Base-by-base conservation (phyloP, 2,888 invertebrate genomes). In the Ectemnius continuus region DNA sequence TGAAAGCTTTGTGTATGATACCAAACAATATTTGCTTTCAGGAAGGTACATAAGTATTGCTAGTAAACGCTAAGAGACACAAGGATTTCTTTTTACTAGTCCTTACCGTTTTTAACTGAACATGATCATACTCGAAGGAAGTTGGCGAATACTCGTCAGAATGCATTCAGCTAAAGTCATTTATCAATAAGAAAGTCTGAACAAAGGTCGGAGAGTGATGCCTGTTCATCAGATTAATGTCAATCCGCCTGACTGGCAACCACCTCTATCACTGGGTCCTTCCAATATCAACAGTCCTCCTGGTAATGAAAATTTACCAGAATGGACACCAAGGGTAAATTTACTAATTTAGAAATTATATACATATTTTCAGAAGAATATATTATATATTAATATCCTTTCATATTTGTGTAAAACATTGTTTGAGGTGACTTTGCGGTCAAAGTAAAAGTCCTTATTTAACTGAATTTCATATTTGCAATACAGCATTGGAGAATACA, bases 141-240 rank as follows among this genome's bases (percentile, higher is more conserved):
- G 67, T 69, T 60, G 64, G 14, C 67, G 59, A 65, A 78, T 70
- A 78, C 52, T 65, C 52, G 57, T 59, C 58, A 76, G 65, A 72
- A 81, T 84, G 76, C 72, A 70, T 81, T 77, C 79, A 28, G 70
- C 56, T 68, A 74, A 76, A 68, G 63, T 72, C 72, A 70, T 70
- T 78, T 70, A 63, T 79, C 67, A 77, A 65, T 84, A 73, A 78
- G 74, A 67, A 36, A 62, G 76, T 66, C 68, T 76, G 76, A 63
- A 64, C 65, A 52, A 75, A 82, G 76, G 78, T 71, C 62, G 67
- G 71, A 73, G 71, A 87, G 85, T 86, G 76, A 89, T 89, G 89
- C 89, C 89, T 79, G 87, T 89, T 78, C 89, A 89, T 77, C 89
- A 89, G 84, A 89, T 89, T 73, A 89, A 87, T 86, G 89, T 89